A percentile compares a stretch with the other conserved stretches of the same genome.
These are phyloP conservation scores for Planococcus citri DNA, from an alignment of 1,140 invertebrate genomes.

Conservation along the genomic window DNA sequence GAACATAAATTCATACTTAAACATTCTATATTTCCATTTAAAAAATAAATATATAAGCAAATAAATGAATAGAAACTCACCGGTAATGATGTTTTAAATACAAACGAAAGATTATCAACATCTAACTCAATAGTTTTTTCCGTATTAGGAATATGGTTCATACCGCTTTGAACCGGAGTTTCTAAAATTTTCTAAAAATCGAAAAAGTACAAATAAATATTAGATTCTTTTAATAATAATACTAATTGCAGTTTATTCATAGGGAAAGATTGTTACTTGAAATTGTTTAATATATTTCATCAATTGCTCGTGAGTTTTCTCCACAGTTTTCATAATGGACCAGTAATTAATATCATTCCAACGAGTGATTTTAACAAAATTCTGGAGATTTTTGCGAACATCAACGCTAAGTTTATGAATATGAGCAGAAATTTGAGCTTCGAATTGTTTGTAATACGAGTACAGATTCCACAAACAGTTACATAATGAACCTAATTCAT, in stretches of 20 bases:
- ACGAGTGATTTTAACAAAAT: slow-evolving; percentile 88
- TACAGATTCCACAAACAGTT: slow-evolving; percentile 73
- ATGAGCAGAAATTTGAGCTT: slow-evolving; percentile 43
- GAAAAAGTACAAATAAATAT: not conserved
- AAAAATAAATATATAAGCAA: not conserved
- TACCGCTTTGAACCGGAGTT: slow-evolving; percentile 36
- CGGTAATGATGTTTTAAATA: not conserved
- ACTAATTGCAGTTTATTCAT: not conserved
- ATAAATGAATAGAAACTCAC: not conserved
- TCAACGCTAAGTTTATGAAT: slow-evolving; percentile 55
- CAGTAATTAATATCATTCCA: slow-evolving; percentile 90
- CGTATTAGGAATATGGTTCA: slow-evolving; percentile 22
- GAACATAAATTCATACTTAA: no score
- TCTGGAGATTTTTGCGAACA: slow-evolving; percentile 81
- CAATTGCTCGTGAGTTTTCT: slow-evolving; percentile 74
- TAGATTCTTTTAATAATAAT: not conserved
- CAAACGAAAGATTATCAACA: not conserved
- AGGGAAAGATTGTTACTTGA: slow-evolving; percentile 38
- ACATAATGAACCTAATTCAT: slow-evolving; percentile 41
- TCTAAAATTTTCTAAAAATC: slow-evolving; percentile 39
- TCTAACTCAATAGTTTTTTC: not conserved
- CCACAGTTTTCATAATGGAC: slow-evolving; percentile 75
- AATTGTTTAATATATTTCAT: slow-evolving; percentile 77
- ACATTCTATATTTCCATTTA: no score
- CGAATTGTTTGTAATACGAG: slow-evolving; percentile 74